Evolutionary conservation across 1,140 invertebrate genomes (phyloP).

Genomic region (Tetragonula clypearis): DNA sequence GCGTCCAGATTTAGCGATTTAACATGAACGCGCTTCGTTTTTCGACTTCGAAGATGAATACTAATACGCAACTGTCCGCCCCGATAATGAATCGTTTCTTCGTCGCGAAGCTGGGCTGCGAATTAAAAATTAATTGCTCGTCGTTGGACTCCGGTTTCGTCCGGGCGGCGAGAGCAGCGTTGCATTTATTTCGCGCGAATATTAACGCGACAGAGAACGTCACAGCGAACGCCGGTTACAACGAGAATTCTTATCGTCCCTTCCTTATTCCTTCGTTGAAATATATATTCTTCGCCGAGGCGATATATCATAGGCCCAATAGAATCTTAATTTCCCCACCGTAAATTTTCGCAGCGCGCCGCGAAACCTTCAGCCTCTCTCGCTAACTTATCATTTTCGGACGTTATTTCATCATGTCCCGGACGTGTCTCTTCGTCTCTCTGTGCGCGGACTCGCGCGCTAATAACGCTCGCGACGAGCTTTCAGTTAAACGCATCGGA

Average conservation of each 20-base stretch:
- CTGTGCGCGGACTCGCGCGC: background rate
- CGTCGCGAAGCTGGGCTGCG: background rate
- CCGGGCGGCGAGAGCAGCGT: background rate
- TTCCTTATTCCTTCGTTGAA: background rate
- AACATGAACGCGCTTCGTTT: no score
- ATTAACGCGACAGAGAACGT: constrained; percentile 4
- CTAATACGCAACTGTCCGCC: background rate
- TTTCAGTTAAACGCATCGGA: constrained; percentile 5
- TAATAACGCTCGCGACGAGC: constrained; percentile 33
- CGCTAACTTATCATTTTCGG: constrained; percentile 18
- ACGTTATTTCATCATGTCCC: background rate
- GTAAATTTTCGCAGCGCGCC: constrained; percentile 16
- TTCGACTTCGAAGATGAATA: background rate
- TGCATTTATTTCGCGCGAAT: constrained; percentile 5
- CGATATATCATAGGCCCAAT: constrained; percentile 19
- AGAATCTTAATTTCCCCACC: constrained; percentile 38
- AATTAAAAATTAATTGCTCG: constrained; percentile 34
- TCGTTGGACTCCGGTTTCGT: constrained; percentile 3
- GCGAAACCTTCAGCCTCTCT: background rate
- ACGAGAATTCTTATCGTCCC: constrained; percentile 18
- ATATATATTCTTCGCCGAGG: constrained; percentile 7
- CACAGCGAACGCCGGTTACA: background rate
- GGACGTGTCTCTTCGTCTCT: constrained; percentile 2
- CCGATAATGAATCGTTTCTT: constrained; percentile 12
- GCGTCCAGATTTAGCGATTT: no score